Evolutionary conservation across 2,113 vertebrate genomes (phyloP), one percentile per base, ranked within the genome.

Genomic region (Thamnophis sirtalis): DNA sequence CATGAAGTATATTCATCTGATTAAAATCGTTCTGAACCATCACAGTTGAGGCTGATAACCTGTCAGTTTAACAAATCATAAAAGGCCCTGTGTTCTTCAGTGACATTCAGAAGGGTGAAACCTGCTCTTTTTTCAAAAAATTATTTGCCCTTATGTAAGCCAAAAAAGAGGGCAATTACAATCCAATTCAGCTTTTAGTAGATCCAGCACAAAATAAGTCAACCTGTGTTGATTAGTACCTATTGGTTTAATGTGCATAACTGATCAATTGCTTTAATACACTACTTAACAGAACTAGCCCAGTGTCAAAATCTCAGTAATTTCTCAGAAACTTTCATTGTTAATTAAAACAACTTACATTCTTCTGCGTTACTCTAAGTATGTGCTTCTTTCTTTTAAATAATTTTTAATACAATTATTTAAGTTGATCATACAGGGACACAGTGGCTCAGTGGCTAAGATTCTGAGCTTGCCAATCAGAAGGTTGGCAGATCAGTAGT

Each of bases 21-120:
- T 95, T 96, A 73, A 95, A 94, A 95, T 95, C 96, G 91, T 95
- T 97, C 95, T 94, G 96, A 95, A n/a, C 24, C 92, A 94, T 89
- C 17, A 91, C 11, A 10, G 92, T 91, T 93, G 58, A 63, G 93
- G 63, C 43, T 94, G 51, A 43, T 95, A 93, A 10, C 2, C 7
- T 92, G 5, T 63, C 53, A 96, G 95, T 94, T 95, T 95, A 96
- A 91, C 50, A 94, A 85, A 91, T 49, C 2, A 43, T 92, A 95
- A 95, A 96, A 93, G 86, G 24, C 88, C 87, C n/a, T 56, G 26
- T 95, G 84, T 88, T 95, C 85, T 95, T 92, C 92, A 38, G 88
- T 88, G 89, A 84, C 51, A 5, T 51, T 38, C 15, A 94, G 50
- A 49, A 84, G 84, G 95, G 94, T 80, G 92, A 92, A 92, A 19